Percentiles rank a stretch among this genome's conserved stretches.
phyloP scores from a whole-genome alignment of 2,888 invertebrate species.

The Thera britannica region DNA sequence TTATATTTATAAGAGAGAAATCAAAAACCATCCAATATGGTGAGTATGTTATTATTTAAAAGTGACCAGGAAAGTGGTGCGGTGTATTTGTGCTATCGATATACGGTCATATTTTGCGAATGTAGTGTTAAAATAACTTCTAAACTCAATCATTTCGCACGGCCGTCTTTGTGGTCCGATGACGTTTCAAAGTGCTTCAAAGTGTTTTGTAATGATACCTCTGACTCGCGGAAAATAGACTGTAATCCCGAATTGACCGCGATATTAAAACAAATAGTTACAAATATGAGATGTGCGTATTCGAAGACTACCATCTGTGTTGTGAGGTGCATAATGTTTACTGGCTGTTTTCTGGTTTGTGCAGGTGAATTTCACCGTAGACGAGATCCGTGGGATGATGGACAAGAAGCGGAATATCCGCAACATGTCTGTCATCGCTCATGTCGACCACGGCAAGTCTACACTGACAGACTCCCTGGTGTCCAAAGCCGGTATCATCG shows the following conservation, averaged over 20 bases:
- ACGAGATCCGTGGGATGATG: slow-evolving; percentile 99
- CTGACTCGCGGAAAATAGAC: slow-evolving; percentile 9
- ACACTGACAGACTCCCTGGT: slow-evolving; percentile 99
- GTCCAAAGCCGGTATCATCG: slow-evolving; percentile 99
- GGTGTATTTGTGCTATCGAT: slow-evolving; percentile 54
- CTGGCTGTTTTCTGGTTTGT: slow-evolving; percentile 67
- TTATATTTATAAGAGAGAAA: slow-evolving; percentile 88
- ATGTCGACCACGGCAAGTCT: slow-evolving; percentile 99
- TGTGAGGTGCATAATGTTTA: slow-evolving; percentile 65
- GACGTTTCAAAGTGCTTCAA: slow-evolving; percentile 72
- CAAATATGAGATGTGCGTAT: slow-evolving; percentile 67
- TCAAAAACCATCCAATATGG: slow-evolving; percentile 94
- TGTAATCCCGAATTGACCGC: not conserved
- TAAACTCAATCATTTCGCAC: slow-evolving; percentile 54
- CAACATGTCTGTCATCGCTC: slow-evolving; percentile 99
- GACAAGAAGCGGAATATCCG: slow-evolving; percentile 99
- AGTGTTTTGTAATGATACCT: slow-evolving; percentile 58
- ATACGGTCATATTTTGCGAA: slow-evolving; percentile 64
- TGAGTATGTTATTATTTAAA: slow-evolving; percentile 80
- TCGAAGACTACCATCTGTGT: slow-evolving; percentile 64
- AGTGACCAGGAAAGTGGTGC: slow-evolving; percentile 63
- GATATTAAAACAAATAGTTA: slow-evolving; percentile 11
- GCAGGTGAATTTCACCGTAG: slow-evolving; percentile 99
- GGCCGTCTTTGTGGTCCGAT: slow-evolving; percentile 73
- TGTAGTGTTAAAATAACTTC: slow-evolving; percentile 48